Percentiles rank a stretch among this genome's conserved stretches.
Conservation (phyloP, 1,140 invertebrate species). For the Drosophila sulfurigaster region DNA sequence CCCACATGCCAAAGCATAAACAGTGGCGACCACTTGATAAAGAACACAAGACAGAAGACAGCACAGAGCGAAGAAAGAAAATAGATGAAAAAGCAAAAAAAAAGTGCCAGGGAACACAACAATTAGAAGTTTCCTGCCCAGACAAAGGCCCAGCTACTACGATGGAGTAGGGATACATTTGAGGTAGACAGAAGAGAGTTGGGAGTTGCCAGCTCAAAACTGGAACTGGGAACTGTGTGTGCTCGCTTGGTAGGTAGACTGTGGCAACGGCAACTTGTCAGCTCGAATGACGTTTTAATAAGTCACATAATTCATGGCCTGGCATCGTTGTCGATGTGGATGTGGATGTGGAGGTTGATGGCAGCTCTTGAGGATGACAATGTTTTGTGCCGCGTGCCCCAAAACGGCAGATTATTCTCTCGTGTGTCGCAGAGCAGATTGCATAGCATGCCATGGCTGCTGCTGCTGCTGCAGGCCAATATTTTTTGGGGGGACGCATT, state of each 20-base stretch:
- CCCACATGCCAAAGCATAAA: constrained; percentile 47
- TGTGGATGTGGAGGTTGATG: neutral
- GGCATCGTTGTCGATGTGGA: constrained; percentile 9
- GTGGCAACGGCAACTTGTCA: constrained; percentile 81
- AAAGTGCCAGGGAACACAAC: constrained; percentile 57
- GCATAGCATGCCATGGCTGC: constrained; percentile 1
- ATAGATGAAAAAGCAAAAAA: constrained; percentile 8
- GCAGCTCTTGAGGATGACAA: constrained; percentile 41
- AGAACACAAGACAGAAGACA: constrained; percentile 12
- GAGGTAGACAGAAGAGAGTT: neutral
- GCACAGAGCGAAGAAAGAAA: constrained; percentile 3
- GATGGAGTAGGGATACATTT: neutral
- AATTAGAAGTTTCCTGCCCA: constrained; percentile 74
- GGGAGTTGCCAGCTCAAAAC: too few species aligned
- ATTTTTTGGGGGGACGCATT: constrained; percentile 61
- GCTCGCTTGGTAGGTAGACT: constrained; percentile 26
- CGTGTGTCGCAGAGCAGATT: constrained; percentile 40
- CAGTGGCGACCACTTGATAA: constrained; percentile 38
- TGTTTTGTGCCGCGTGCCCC: constrained; percentile 56
- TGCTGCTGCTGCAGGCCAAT: constrained; percentile 52
- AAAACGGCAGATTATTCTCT: constrained; percentile 48
- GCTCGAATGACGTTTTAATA: constrained; percentile 82
- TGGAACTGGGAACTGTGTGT: constrained; percentile 6
- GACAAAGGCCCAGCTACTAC: neutral
- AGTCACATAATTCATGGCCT: constrained; percentile 82